These are phyloP conservation scores for Karalla daura DNA, from an alignment of 2,797 vertebrate species.

Conservation along the genomic window DNA sequence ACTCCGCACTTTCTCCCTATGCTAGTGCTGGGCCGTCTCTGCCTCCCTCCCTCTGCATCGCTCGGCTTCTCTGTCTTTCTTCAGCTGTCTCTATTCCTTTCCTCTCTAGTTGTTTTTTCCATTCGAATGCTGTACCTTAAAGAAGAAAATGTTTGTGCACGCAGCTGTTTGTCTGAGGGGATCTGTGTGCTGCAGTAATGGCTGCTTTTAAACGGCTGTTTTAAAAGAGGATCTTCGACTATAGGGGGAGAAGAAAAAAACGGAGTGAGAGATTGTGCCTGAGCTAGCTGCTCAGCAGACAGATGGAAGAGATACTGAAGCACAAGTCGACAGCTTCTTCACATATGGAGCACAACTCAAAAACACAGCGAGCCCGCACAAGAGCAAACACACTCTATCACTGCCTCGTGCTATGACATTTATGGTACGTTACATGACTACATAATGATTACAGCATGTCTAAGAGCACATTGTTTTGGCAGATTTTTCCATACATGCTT, in stretches of 20 bases:
- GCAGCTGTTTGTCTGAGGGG: slow-evolving; percentile 44
- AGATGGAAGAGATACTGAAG: slow-evolving; percentile 46
- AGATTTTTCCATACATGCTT: slow-evolving; percentile 61
- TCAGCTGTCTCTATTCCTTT: slow-evolving; percentile 55
- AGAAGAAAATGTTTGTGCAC: slow-evolving; percentile 44
- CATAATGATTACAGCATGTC: slow-evolving; percentile 77
- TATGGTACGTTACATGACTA: slow-evolving; percentile 75
- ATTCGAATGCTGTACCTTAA: slow-evolving; percentile 26
- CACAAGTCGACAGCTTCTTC: slow-evolving; percentile 48
- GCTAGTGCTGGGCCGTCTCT: slow-evolving; percentile 58
- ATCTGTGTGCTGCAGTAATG: slow-evolving; percentile 35
- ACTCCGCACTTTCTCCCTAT: slow-evolving; percentile 85
- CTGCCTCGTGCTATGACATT: slow-evolving; percentile 63
- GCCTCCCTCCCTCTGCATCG: slow-evolving; percentile 57
- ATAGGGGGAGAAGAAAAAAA: not conserved
- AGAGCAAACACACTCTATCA: slow-evolving; percentile 75
- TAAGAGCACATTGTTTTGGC: slow-evolving; percentile 58
- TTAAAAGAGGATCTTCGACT: slow-evolving; percentile 1
- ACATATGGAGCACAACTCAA: slow-evolving; percentile 54
- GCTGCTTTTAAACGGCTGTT: slow-evolving; percentile 44
- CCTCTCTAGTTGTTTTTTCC: slow-evolving; percentile 48
- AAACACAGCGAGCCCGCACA: slow-evolving; percentile 61
- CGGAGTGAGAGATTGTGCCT: slow-evolving; percentile 35
- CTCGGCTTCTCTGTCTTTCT: slow-evolving; percentile 57
- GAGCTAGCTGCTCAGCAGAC: slow-evolving; percentile 43